A percentile compares a stretch with the other conserved stretches of the same genome.
Conservation (phyloP, 2,888 invertebrate genomes). For the Cremastobaeus sp. region DNA sequence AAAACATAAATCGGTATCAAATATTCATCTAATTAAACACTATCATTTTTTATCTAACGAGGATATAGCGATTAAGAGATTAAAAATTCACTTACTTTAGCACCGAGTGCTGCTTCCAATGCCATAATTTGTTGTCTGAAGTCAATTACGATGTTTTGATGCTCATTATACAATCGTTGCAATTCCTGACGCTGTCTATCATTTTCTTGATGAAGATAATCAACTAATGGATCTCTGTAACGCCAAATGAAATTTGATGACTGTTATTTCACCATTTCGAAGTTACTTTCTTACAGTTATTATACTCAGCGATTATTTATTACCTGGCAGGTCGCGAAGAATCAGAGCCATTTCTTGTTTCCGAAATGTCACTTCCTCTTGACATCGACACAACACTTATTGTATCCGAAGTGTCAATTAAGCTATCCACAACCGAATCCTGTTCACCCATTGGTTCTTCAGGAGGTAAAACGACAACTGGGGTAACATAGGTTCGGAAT, state of each 20-base stretch:
- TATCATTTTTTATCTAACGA: slow-evolving; percentile 10
- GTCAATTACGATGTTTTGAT: slow-evolving; percentile 72
- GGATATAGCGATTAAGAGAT: too few relatives aligned
- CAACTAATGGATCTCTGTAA: slow-evolving; percentile 86
- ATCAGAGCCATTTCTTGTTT: slow-evolving; percentile 77
- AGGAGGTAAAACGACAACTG: slow-evolving; percentile 91
- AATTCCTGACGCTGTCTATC: slow-evolving; percentile 82
- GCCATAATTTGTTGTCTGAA: slow-evolving; percentile 71
- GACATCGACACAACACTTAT: too few relatives aligned
- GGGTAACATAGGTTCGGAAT: slow-evolving; percentile 94
- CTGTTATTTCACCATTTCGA: too few relatives aligned
- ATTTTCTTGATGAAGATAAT: slow-evolving; percentile 88
- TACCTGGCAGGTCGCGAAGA: slow-evolving; percentile 78
- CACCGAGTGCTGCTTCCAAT: slow-evolving; percentile 71
- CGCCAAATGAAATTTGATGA: neutral
- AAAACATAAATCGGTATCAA: slow-evolving; percentile 11
- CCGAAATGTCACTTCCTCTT: slow-evolving; percentile 73
- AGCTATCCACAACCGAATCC: slow-evolving; percentile 81
- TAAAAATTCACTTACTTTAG: slow-evolving; percentile 74
- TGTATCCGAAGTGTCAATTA: slow-evolving; percentile 86
- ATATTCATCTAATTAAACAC: slow-evolving; percentile 1
- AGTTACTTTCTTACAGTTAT: too few relatives aligned
- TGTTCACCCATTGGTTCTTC: slow-evolving; percentile 82
- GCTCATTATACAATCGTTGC: slow-evolving; percentile 71
- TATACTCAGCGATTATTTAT: slow-evolving; percentile 62